Conservation (phyloP, 2,888 invertebrate species). For the Oscheius sp. region DNA sequence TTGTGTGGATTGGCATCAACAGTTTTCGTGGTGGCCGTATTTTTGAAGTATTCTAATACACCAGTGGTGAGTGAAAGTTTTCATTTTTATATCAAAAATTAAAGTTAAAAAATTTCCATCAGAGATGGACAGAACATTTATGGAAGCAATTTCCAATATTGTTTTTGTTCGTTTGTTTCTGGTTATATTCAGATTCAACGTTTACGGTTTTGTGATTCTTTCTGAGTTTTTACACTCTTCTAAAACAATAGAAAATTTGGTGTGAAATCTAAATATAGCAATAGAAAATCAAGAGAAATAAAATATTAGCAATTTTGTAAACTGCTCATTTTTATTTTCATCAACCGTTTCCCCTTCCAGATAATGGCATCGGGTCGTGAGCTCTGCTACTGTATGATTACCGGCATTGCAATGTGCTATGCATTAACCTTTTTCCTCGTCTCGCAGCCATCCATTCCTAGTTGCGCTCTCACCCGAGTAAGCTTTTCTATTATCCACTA, state of each 20-base stretch:
- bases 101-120: no score
- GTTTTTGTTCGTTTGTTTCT: no score
- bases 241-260: background rate
- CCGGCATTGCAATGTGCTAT: constrained; percentile 80
- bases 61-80: no score
- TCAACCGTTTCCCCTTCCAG: constrained; percentile 47
- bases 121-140: no score
- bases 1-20: constrained; percentile 77
- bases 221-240: background rate
- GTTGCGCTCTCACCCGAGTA: constrained; percentile 76
- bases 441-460: constrained; percentile 77
- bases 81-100: no score
- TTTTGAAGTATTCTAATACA: constrained; percentile 77
- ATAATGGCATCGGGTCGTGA: constrained; percentile 84
- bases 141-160: no score
- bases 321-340: background rate
- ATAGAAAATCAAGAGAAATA: background rate
- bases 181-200: no score
- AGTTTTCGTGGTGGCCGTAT: constrained; percentile 77
- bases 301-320: no score
- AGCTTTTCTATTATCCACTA: background rate
- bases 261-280: no score
- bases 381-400: constrained; percentile 80
- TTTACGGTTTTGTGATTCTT: constrained; percentile 32
- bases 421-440: constrained; percentile 80